These are phyloP conservation scores for Gnathonemus echidnorhynchus DNA, from an alignment of 2,113 vertebrate species.

Conservation along the genomic window DNA sequence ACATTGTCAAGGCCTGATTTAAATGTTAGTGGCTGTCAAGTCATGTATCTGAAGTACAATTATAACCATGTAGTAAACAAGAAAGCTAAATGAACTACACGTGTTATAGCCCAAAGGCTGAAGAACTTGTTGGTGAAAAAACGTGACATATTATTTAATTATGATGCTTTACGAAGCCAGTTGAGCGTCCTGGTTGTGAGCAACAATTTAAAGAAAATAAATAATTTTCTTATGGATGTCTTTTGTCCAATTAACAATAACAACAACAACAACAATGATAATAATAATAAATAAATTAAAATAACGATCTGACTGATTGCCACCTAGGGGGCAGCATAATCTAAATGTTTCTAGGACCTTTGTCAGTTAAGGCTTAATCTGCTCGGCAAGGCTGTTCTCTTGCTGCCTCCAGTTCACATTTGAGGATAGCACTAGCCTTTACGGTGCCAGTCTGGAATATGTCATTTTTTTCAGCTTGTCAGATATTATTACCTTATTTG, in stretches of 20 bases:
- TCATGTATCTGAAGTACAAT: not conserved
- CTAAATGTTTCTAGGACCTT: not conserved
- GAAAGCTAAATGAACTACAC: not conserved
- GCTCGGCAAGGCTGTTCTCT: not conserved
- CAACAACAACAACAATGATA: no score
- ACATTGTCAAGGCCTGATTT: not conserved
- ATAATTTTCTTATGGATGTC: not conserved
- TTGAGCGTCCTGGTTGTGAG: not conserved
- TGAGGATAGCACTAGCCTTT: not conserved
- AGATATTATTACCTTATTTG: not conserved
- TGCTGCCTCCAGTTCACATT: not conserved
- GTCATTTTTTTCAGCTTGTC: not conserved
- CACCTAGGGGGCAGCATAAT: conserved; percentile 14
- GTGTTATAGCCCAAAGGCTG: not conserved
- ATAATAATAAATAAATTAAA: no score
- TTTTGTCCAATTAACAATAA: not conserved
- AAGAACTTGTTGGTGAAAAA: not conserved
- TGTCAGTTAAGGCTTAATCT: not conserved
- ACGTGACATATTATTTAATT: not conserved
- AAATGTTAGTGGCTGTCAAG: not conserved
- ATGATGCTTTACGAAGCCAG: not conserved
- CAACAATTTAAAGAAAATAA: not conserved
- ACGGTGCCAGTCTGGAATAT: not conserved
- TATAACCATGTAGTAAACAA: not conserved
- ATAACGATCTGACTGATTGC: not conserved